These are phyloP conservation scores for Phylloscopus trochilus DNA, from an alignment of 2,113 vertebrate species.

Conservation along the genomic window DNA sequence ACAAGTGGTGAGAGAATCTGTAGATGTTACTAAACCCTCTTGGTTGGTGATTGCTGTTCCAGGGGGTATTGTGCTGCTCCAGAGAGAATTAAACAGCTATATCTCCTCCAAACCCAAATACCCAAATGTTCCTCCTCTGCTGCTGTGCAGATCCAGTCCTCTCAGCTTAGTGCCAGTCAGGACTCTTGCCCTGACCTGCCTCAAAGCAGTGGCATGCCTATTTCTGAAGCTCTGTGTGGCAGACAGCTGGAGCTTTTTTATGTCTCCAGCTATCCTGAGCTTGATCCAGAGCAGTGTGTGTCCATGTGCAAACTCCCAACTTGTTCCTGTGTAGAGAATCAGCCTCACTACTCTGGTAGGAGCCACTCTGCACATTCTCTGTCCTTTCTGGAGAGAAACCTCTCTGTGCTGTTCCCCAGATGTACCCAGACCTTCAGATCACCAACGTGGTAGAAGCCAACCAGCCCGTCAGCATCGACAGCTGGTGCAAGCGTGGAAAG, in stretches of 20 bases:
- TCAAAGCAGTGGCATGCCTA: not conserved
- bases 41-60: not conserved
- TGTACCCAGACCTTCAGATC: conserved; percentile 95
- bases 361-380: not conserved
- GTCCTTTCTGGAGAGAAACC: not conserved
- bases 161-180: not conserved
- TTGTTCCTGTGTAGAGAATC: not conserved
- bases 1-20: not conserved
- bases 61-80: not conserved
- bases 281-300: not conserved
- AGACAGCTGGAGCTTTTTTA: not conserved
- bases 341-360: not conserved
- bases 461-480: conserved; percentile 87
- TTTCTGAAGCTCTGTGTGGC: not conserved
- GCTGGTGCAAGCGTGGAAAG: conserved; percentile 92
- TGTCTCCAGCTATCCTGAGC: not conserved
- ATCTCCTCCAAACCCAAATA: not conserved
- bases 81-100: not conserved
- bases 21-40: not conserved
- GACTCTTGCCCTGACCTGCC: not conserved
- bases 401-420: conserved; percentile 66
- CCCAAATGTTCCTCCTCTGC: not conserved
- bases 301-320: not conserved
- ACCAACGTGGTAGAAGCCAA: conserved; percentile 96
- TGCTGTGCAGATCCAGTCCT: not conserved